Conservation (phyloP, 1,140 invertebrate species). For the Temnothorax curvispinosus region DNA sequence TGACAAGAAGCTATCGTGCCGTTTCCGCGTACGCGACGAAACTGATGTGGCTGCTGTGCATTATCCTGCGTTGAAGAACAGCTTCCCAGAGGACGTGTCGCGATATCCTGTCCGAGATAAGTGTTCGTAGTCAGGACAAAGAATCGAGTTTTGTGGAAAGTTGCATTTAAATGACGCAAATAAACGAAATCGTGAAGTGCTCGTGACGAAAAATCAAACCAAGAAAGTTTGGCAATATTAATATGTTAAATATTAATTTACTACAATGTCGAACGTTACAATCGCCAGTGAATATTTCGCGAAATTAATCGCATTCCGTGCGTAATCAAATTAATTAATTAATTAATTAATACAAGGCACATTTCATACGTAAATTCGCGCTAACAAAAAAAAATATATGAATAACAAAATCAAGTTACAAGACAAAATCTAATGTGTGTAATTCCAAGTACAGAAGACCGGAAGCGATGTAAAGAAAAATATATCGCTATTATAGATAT, state of each 20-base stretch:
- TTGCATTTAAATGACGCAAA: background rate
- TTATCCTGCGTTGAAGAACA: background rate
- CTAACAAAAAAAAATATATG: background rate
- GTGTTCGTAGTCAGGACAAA: background rate
- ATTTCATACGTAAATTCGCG: background rate
- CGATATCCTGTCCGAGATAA: background rate
- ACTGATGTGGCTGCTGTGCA: background rate
- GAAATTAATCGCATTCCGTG: background rate
- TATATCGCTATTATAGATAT: background rate
- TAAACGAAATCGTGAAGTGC: background rate
- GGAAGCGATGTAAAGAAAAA: background rate
- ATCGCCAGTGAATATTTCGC: background rate
- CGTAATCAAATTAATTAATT: background rate
- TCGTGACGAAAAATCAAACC: background rate
- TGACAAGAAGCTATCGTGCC: background rate
- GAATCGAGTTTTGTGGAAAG: background rate
- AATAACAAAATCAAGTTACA: background rate
- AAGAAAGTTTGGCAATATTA: background rate
- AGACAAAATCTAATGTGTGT: background rate
- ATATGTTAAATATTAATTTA: background rate
- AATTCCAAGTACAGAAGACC: constrained; percentile 4
- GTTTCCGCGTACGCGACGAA: background rate
- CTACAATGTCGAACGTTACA: background rate
- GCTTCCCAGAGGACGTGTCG: background rate
- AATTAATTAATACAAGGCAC: background rate